phyloP scores from a whole-genome alignment of 2,113 vertebrate species.

The Toxotes chatareus region DNA sequence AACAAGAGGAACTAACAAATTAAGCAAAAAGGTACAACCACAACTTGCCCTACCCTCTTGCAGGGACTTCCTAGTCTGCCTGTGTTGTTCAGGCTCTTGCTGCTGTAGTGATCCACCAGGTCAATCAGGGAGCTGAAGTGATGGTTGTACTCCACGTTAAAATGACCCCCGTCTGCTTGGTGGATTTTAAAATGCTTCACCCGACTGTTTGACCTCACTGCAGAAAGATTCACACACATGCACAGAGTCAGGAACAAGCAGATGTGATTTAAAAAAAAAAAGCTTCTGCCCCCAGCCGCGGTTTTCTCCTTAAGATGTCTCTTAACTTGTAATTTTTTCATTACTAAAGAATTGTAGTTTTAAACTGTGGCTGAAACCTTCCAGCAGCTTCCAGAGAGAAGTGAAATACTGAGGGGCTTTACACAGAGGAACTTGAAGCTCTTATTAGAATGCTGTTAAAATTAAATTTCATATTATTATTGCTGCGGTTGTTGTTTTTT shows the following conservation, averaged over 20 bases:
- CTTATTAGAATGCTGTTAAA: too few relatives aligned
- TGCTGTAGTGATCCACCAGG: slow-evolving; percentile 80
- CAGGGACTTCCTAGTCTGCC: slow-evolving; percentile 78
- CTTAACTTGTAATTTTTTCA: too few relatives aligned
- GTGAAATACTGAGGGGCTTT: too few relatives aligned
- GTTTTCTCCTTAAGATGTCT: not conserved
- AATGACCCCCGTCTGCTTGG: not conserved
- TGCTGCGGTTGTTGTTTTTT: too few relatives aligned
- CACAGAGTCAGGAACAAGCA: not conserved
- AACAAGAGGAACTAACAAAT: not conserved
- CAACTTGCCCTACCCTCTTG: slow-evolving; percentile 76
- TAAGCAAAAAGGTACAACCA: not conserved
- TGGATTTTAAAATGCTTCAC: slow-evolving; percentile 87
- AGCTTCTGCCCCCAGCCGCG: too few relatives aligned
- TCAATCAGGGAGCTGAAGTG: slow-evolving; percentile 77
- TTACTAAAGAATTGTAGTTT: too few relatives aligned
- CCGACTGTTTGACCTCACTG: slow-evolving; percentile 63
- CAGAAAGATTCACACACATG: not conserved
- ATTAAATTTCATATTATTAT: too few relatives aligned
- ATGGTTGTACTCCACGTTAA: slow-evolving; percentile 63
- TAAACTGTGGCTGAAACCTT: too few relatives aligned
- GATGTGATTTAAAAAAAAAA: not conserved
- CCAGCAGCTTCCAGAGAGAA: too few relatives aligned
- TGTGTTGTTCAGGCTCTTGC: slow-evolving; percentile 59
- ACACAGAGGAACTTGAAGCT: too few relatives aligned